A percentile compares a stretch with the other conserved stretches of the same genome.
Evolutionary conservation across 2,113 vertebrate genomes (phyloP).

Genomic region (Propithecus coquereli): DNA sequence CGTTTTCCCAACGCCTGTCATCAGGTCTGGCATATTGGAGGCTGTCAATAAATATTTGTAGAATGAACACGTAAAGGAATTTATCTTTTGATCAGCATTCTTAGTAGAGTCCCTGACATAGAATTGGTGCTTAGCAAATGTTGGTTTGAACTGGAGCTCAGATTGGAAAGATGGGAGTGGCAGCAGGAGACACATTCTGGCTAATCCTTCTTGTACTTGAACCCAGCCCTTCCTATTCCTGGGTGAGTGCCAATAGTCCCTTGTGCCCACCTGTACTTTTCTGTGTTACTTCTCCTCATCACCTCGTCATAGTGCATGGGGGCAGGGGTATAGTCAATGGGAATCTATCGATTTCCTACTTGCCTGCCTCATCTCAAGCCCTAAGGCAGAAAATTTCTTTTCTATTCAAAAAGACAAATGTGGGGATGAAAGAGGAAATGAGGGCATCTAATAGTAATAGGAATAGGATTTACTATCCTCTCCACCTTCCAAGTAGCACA

Average conservation of each 20-base stretch:
- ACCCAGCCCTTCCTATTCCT: background rate
- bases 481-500: background rate
- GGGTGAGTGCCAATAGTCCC: background rate
- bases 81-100: background rate
- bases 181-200: background rate
- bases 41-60: background rate
- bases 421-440: background rate
- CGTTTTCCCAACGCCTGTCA: background rate
- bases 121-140: background rate
- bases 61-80: background rate
- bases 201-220: background rate
- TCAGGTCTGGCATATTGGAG: background rate
- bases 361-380: background rate
- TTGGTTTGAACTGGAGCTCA: background rate
- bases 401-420: background rate
- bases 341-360: background rate
- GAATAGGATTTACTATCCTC: background rate
- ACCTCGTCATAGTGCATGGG: too few relatives aligned
- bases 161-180: background rate
- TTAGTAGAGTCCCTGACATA: background rate
- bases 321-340: accelerated
- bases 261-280: background rate
- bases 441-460: background rate
- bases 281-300: background rate
- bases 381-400: background rate